Evolutionary conservation across 30 jellyfish, hydroid and myxozoan species (phyloP).

Genomic region (Pelagia noctiluca): DNA sequence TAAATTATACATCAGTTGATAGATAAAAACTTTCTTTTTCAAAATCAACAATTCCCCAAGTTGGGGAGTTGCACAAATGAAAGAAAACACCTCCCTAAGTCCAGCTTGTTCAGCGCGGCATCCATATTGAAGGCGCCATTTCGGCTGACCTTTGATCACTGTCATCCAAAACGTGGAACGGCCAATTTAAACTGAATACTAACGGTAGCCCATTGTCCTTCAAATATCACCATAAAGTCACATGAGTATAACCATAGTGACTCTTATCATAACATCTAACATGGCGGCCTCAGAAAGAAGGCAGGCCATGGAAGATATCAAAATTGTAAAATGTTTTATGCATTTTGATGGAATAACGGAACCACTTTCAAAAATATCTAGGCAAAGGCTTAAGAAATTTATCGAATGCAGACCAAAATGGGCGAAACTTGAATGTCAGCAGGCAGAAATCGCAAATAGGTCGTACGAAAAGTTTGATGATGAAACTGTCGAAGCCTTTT

Average conservation of each 20-base stretch:
- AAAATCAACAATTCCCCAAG: no score
- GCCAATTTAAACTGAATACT: not conserved
- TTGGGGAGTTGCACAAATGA: no score
- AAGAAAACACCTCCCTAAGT: not conserved
- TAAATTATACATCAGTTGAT: no score
- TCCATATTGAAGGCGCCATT: not conserved
- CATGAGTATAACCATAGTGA: not conserved
- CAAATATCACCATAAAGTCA: not conserved
- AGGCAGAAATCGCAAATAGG: not conserved
- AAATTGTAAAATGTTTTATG: conserved; percentile 7
- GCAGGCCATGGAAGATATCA: not conserved
- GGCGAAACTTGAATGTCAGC: not conserved
- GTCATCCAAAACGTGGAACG: not conserved
- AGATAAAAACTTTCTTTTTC: no score
- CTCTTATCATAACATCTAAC: not conserved
- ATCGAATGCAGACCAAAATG: not conserved
- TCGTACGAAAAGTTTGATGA: not conserved
- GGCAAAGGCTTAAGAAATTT: not conserved
- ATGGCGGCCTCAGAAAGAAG: not conserved
- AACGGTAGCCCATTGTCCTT: not conserved
- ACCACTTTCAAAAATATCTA: not conserved
- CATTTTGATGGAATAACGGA: conserved; percentile 18
- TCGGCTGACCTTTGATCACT: not conserved
- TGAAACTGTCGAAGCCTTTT: not conserved
- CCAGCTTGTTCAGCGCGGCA: not conserved